phyloP scores from a whole-genome alignment of 2,113 vertebrate genomes.

The Odocoileus hemionus region DNA sequence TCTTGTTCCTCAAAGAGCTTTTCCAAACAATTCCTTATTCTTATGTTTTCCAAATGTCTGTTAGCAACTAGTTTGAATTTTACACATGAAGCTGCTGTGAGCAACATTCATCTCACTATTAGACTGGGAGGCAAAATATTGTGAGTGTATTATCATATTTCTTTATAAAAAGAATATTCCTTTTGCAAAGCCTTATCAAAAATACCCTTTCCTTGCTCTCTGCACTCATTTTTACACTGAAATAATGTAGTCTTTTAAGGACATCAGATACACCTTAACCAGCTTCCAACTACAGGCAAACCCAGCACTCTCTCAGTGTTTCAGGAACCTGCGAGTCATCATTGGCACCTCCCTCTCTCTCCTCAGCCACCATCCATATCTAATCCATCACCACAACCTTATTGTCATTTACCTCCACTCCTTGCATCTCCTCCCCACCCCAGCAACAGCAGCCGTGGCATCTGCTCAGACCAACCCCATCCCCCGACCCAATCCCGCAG shows the following conservation, averaged over 20 bases:
- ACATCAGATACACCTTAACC: slow-evolving; percentile 9
- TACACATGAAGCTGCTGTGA: background rate
- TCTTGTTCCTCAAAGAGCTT: slow-evolving; percentile 4
- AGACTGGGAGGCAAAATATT: slow-evolving; percentile 38
- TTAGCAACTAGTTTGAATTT: slow-evolving; percentile 35
- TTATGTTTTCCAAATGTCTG: slow-evolving; percentile 11
- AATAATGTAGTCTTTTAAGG: slow-evolving; percentile 56
- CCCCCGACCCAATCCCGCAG: background rate
- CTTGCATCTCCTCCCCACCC: background rate
- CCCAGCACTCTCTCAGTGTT: background rate
- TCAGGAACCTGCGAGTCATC: background rate
- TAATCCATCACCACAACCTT: background rate
- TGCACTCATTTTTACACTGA: slow-evolving; percentile 41
- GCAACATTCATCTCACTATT: background rate
- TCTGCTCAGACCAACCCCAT: background rate
- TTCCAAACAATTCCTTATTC: background rate
- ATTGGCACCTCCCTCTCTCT: background rate
- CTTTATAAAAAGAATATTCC: slow-evolving; percentile 46
- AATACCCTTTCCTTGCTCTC: slow-evolving; percentile 12
- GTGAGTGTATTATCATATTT: background rate
- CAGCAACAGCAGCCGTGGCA: background rate
- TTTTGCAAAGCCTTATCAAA: slow-evolving; percentile 8
- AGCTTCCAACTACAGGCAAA: background rate
- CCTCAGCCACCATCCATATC: background rate
- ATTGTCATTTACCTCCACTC: background rate